These are phyloP conservation scores for Ochropacha duplaris DNA, from an alignment of 2,888 invertebrate species.

Conservation along the genomic window DNA sequence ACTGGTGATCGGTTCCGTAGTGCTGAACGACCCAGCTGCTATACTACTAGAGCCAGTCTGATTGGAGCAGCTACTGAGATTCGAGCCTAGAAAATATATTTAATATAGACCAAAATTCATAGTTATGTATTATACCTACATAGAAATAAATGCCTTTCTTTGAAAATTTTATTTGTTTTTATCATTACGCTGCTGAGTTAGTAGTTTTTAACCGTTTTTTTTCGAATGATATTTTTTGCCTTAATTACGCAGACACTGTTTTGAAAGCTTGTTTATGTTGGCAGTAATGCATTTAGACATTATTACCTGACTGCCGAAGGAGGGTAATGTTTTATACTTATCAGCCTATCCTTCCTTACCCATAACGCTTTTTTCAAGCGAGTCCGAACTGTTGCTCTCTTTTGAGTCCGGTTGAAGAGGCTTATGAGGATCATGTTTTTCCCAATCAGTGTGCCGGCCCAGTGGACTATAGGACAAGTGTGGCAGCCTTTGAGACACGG, in stretches of 20 bases:
- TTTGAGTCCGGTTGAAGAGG: constrained; percentile 76
- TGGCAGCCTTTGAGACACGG: constrained; percentile 84
- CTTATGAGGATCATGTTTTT: constrained; percentile 76
- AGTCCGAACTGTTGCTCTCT: constrained; percentile 79
- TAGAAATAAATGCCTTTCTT: too few relatives aligned
- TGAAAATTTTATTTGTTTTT: too few relatives aligned
- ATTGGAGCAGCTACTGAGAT: constrained; percentile 78
- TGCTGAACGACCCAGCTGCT: constrained; percentile 75
- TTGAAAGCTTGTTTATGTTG: too few relatives aligned
- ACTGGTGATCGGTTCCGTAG: constrained; percentile 75
- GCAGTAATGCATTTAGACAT: too few relatives aligned
- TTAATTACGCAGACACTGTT: too few relatives aligned
- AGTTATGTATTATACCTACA: too few relatives aligned
- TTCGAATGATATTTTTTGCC: too few relatives aligned
- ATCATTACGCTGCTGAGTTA: too few relatives aligned
- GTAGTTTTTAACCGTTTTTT: too few relatives aligned
- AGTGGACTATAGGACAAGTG: constrained; percentile 77
- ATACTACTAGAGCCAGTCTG: constrained; percentile 79
- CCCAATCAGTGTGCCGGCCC: constrained; percentile 78
- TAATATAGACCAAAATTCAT: background rate
- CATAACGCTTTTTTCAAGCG: constrained; percentile 79
- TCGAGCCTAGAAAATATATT: constrained; percentile 63
- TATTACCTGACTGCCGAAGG: too few relatives aligned
- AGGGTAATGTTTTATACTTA: background rate
- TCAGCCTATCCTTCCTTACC: constrained; percentile 48